A percentile compares a stretch with the other conserved stretches of the same genome.
phyloP scores from a whole-genome alignment of 2,888 invertebrate species.

The Asteroscopus sphinx region DNA sequence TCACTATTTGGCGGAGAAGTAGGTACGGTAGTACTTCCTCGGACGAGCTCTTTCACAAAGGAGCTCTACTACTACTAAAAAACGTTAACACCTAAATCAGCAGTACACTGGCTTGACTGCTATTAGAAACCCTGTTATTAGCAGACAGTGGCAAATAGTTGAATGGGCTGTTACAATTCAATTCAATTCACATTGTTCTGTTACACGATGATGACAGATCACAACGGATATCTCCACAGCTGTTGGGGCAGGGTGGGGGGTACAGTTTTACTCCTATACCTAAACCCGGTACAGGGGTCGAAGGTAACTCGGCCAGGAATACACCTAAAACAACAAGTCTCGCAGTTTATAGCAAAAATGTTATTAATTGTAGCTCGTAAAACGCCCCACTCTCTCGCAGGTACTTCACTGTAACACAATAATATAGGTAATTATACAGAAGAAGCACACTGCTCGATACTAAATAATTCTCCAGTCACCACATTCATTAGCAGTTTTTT shows the following conservation, averaged over 20 bases:
- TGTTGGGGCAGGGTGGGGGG: background rate
- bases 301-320: background rate
- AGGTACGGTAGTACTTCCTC: too few species aligned
- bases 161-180: too few species aligned
- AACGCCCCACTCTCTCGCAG: background rate
- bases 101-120: too few species aligned
- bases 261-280: background rate
- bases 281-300: background rate
- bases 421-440: background rate
- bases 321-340: background rate
- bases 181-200: too few species aligned
- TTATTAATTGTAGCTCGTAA: slow-evolving; percentile 4
- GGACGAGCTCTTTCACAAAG: too few species aligned
- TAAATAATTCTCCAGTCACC: too few species aligned
- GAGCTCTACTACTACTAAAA: too few species aligned
- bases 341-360: slow-evolving; percentile 4
- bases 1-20: too few species aligned
- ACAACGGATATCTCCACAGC: background rate
- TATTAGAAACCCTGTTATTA: too few species aligned
- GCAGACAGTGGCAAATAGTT: slow-evolving; percentile 9
- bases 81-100: too few species aligned
- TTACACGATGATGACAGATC: background rate
- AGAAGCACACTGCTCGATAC: background rate
- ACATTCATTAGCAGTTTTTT: too few species aligned
- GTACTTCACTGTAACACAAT: background rate